Evolutionary conservation across 2,113 vertebrate genomes (phyloP), one percentile per base, ranked within the genome.

Genomic region (Acinonyx jubatus): DNA sequence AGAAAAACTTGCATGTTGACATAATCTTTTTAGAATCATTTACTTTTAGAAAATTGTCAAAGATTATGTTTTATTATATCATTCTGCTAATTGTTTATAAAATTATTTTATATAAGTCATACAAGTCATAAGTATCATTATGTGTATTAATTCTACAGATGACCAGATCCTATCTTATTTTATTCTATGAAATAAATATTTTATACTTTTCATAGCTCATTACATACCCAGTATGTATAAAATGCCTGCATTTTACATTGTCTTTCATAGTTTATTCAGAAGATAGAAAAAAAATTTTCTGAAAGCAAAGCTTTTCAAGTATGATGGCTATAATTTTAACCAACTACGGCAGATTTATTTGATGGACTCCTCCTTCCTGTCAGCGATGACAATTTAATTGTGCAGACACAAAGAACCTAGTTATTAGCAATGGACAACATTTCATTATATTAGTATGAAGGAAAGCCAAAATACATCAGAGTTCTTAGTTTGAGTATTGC

Each of bases 231-330:
- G 6, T 21, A 69, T 76, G 57, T 61, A 23, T 61, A 61, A 61
- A 61, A 61, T 3, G 4, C 27, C 5, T 93, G 50, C 23, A 61
- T 91, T 92, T 94, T 92, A 45, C 73, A 29, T 92, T 73, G 45
- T 73, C n/a, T 82, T 84, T 57, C 21, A 36, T 55, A 69, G 25
- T 41, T 95, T 91, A 57, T 85, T 45, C 14, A 45, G 19, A 68
- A 29, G 50, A 52, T 21, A 80, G 68, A 73, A 9, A 66, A 25
- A 84, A 93, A 8, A 13, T 69, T 90, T 90, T 68, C 48, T 66
- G 83, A 96, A 94, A 94, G 48, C 50, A 96, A 57, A 85, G 15
- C 61, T 91, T 91, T 97, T 69, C 76, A 81, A 94, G 15, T 79
- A 25, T 21, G 57, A 61, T 63, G 14, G 66, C 27, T 97, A 0